Evolutionary conservation across 2,797 vertebrate genomes (phyloP), one percentile per base, ranked within the genome.

Genomic region (Xenopus petersii): DNA sequence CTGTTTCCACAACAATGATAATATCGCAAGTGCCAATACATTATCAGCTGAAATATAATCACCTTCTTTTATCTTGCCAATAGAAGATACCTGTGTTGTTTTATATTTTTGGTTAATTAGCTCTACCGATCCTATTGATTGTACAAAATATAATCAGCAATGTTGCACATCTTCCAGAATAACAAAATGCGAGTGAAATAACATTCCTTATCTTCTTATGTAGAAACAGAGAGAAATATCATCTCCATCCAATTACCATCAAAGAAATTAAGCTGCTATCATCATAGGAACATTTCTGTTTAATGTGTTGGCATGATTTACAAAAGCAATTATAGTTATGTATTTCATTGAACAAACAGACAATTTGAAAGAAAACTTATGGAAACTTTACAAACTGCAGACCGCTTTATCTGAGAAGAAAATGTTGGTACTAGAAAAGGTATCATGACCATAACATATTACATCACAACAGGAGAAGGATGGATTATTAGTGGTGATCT

Each of bases 71-170:
- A 10, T 33, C 8, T 58, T 17, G 55, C 60, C 68, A 70, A 70
- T 70, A 70, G 4, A 33, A 60, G 12, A 60, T 60, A 60, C 36
- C 67, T 33, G 12, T 60, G 16, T 47, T 60, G 24, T 60, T 60
- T 36, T 10, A 59, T 4, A 70, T 70, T 56, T 58, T 24, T 36
- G 56, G 56, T 70, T 70, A 70, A 60, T 70, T 70, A 56, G 68
- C 56, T 51, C 15, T 51, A 15, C 13, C 36, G 12, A 69, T 33
- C 7, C n/a, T 70, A 70, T 70, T 70, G 68, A 70, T 70, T 60
- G n/a, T 36, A 60, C 60, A 24, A 10, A 60, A 70, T 47, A 60
- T 69, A 58, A 58, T 58, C 67, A 58, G 67, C 16, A 46, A 51
- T 4, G 33, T 16, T 13, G 9, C 26, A 36, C 7, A 42, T 59